Percentiles rank a stretch among this genome's conserved stretches.
These are phyloP conservation scores for Metridium senile DNA, from an alignment of 92 coral and sea anemone species.

Conservation along the genomic window DNA sequence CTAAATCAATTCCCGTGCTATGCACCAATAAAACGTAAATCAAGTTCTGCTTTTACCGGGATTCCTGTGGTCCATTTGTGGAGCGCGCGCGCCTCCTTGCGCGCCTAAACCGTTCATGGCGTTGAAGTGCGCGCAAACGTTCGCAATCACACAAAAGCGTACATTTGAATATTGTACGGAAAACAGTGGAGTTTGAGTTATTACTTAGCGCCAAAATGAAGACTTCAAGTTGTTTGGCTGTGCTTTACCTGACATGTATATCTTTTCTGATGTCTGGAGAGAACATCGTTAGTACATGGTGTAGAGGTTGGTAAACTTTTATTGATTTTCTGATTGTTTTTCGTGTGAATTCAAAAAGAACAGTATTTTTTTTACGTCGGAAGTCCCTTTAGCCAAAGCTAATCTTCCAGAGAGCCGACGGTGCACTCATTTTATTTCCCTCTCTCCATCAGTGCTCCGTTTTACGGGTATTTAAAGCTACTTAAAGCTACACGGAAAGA, in stretches of 20 bases:
- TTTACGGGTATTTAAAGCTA: too few relatives aligned
- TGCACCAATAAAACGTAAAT: too few relatives aligned
- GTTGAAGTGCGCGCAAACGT: not conserved
- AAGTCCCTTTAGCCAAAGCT: too few relatives aligned
- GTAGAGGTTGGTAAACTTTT: not conserved
- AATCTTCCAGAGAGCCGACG: too few relatives aligned
- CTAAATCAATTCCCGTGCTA: too few relatives aligned
- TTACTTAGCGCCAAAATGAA: constrained; percentile 1
- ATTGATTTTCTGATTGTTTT: not conserved
- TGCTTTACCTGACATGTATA: not conserved
- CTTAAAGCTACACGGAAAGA: too few relatives aligned
- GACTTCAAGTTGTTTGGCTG: not conserved
- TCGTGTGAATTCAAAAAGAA: too few relatives aligned
- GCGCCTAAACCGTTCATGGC: not conserved
- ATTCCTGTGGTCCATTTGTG: not conserved
- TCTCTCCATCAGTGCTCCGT: too few relatives aligned
- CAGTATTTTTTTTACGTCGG: too few relatives aligned
- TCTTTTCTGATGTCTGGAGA: constrained; percentile 5
- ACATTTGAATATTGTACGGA: not conserved
- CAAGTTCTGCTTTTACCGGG: too few relatives aligned
- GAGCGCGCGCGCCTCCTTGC: not conserved
- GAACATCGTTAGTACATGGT: not conserved
- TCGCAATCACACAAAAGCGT: not conserved
- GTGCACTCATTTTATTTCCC: too few relatives aligned
- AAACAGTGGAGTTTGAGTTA: not conserved